Evolutionary conservation across 2,888 invertebrate species (phyloP), one percentile per base, ranked within the genome.

Genomic region (Hofmannophila pseudospretella): DNA sequence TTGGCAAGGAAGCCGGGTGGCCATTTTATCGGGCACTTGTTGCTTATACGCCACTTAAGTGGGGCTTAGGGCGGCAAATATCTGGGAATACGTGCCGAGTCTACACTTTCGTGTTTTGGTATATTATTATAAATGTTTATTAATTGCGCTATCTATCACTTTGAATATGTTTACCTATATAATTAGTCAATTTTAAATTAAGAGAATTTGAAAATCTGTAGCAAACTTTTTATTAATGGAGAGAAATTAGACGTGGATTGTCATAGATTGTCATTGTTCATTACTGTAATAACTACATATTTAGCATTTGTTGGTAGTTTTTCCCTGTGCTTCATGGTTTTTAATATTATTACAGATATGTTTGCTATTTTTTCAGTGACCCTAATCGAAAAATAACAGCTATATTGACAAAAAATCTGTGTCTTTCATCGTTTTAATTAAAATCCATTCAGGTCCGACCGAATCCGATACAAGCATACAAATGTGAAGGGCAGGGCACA

Each of bases 21-120:
- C 34, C 34, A 22, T 35, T 35, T 22, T 16, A 35, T 35, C 29
- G 12, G 29, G 13, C 29, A 35, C 35, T 35, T 35, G 35, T 35
- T 35, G 35, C 35, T 10, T 13, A 23, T 35, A 10, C 19, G 10
- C 20, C 29, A 35, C 28, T 22, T 19, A 34, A 14, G 33, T 8
- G 19, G 34, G 27, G 10, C 16, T 27, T 7, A 13, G 27, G 19
- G 22, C 13, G 27, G 11, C 28, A 34, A 34, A 27, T 27, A 34
- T 28, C 8, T 11, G 25, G 10, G 8, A 14, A 26, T 33, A 26
- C 26, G 26, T 33, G 9, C 26, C 26, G n/a, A 33, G 7, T 7
- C 14, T 10, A 11, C 10, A 9, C 8, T 26, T 33, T 14, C 8
- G 3, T 25, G 8, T n/a, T 12, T 32, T 8, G 8, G 12, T 9